A percentile compares a stretch with the other conserved stretches of the same genome.
Conservation (phyloP, 2,888 invertebrate species). For the Xylophagus ater region DNA sequence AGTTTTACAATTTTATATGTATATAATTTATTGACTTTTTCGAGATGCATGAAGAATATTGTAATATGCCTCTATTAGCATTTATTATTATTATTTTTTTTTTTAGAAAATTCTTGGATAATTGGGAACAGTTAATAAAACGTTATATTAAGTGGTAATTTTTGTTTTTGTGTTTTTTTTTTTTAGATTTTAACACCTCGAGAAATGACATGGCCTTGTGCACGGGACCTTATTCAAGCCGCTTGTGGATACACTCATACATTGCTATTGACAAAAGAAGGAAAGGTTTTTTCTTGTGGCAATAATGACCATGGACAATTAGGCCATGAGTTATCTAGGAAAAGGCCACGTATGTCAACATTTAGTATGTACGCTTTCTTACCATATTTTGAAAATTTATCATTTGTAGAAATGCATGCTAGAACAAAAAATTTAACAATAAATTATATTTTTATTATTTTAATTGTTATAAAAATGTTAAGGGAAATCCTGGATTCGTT, state of each 20-base stretch:
- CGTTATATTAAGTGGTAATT: no score
- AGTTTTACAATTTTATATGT: conserved; percentile 12
- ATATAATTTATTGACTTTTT: no score
- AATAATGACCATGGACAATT: conserved; percentile 88
- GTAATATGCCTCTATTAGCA: no score
- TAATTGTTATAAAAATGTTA: background rate
- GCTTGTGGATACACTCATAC: conserved; percentile 79
- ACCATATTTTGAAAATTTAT: background rate
- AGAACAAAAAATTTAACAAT: no score
- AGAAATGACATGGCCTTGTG: conserved; percentile 50
- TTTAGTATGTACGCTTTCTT: conserved; percentile 44
- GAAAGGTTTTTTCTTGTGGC: conserved; percentile 82
- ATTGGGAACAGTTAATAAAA: no score
- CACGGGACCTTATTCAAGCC: conserved; percentile 43
- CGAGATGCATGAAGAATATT: no score
- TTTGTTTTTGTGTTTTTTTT: conserved; percentile 12
- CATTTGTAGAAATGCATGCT: background rate
- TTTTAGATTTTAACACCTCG: conserved; percentile 52
- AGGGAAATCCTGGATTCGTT: no score
- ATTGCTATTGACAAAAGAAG: conserved; percentile 61
- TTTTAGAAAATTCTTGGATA: no score
- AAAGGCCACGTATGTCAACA: conserved; percentile 55
- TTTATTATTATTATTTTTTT: no score
- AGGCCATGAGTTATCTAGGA: conserved; percentile 58
- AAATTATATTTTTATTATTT: background rate